A percentile compares a stretch with the other conserved stretches of the same genome.
Evolutionary conservation across 1,140 invertebrate genomes (phyloP).

Genomic region (Carposina sasakii): DNA sequence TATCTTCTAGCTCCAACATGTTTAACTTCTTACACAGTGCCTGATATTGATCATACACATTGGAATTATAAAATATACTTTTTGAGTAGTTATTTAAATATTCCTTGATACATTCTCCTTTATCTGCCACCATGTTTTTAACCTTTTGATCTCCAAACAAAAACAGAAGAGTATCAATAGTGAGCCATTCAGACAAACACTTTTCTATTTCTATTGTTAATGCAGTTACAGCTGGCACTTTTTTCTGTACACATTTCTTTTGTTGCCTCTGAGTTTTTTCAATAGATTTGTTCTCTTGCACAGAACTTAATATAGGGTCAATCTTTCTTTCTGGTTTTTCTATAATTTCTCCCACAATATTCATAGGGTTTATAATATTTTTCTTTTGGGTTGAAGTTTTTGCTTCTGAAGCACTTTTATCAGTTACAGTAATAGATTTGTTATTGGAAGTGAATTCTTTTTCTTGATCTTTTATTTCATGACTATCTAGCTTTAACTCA

Average conservation of each 20-base stretch:
- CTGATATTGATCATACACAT: slow-evolving; percentile 70
- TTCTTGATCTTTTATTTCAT: no score
- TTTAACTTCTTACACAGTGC: slow-evolving; percentile 72
- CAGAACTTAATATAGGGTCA: slow-evolving; percentile 45
- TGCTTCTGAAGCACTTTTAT: neutral
- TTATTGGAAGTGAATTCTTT: no score
- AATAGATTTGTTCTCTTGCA: slow-evolving; percentile 7
- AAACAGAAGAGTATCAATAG: slow-evolving; percentile 73
- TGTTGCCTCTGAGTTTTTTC: neutral
- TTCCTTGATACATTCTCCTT: slow-evolving; percentile 69
- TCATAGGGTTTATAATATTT: slow-evolving; percentile 36
- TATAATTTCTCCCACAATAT: slow-evolving; percentile 60
- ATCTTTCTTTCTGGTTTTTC: slow-evolving; percentile 54
- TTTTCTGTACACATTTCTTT: slow-evolving; percentile 24
- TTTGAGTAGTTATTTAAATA: slow-evolving; percentile 69
- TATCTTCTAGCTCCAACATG: slow-evolving; percentile 72
- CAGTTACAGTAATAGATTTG: no score
- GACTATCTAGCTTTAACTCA: neutral
- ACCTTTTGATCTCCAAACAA: slow-evolving; percentile 74
- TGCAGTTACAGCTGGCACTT: slow-evolving; percentile 41
- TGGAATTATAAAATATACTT: slow-evolving; percentile 56
- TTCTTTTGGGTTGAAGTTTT: slow-evolving; percentile 22
- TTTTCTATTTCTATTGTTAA: slow-evolving; percentile 69
- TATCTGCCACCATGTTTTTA: slow-evolving; percentile 72
- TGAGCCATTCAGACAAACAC: slow-evolving; percentile 74